Base-by-base conservation (phyloP, 2,113 vertebrate species). In the Salvelinus sp. region DNA sequence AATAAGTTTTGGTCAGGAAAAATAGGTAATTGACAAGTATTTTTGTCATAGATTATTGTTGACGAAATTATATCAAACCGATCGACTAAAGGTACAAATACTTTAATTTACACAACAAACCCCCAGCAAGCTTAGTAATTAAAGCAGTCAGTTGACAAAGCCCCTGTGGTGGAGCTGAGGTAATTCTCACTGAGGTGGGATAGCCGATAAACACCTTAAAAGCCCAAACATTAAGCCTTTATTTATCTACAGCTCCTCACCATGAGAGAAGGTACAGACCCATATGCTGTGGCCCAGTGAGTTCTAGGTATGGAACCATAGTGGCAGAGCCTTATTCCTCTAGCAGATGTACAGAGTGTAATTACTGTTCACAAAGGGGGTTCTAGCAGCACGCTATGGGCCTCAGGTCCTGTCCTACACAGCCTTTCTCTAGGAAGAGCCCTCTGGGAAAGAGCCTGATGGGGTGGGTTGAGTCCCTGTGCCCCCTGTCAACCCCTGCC, bases 111-210 rank as follows among this genome's bases (percentile, higher is more conserved):
- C 69, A 75, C 54, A 73, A 83, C 62, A 82, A 84, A 79, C 77
- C 87, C 75, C 75, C 75, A 82, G 79, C 77, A 77, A 80, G 79
- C 83, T 81, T 33, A 73, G 77, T 82, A 89, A 83, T 82, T 84
- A 85, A 82, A 63, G 69, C 70, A 75, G 80, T 4, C 50, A 73
- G 82, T 79, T 88, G 82, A 88, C 64, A 83, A 88, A 88, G 67
- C 79, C 82, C 77, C 83, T 30, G 72, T 70, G 76, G 70, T 48
- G n/a, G 70, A 54, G 72, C 9, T 44, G 38, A 44, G 38, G 38
- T 44, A 81, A 25, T 22, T 71, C 69, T 67, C 73, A 63, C 69
- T 75, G 72, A 78, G 78, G 28, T 66, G 68, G 50, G 65, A 44
- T 44, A 22, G 13, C 44, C 1, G 14, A 12, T 65, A 16, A 70